Percentiles rank a stretch among this genome's conserved stretches.
Conservation (phyloP, 1,140 invertebrate genomes). For the Lucilia sericata region DNA sequence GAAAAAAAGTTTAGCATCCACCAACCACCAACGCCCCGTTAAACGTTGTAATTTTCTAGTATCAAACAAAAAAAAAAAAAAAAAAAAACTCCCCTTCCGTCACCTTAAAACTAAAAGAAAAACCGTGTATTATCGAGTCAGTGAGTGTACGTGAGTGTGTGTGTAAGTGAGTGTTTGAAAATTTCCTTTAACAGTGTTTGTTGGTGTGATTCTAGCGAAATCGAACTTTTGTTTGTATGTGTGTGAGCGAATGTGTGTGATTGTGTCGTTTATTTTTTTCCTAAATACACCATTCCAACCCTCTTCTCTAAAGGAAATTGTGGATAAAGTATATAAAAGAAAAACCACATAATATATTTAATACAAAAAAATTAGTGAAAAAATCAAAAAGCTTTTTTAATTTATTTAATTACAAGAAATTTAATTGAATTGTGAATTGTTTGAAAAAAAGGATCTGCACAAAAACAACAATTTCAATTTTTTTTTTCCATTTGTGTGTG, state of each 20-base stretch:
- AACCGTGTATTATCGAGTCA: slow-evolving; percentile 14
- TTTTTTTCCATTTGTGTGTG: neutral
- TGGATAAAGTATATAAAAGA: neutral
- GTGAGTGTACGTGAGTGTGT: slow-evolving; percentile 5
- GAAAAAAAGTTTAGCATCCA: slow-evolving; percentile 34
- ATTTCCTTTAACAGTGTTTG: neutral
- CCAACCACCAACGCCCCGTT: slow-evolving; percentile 38
- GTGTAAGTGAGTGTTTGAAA: neutral
- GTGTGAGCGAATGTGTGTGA: neutral
- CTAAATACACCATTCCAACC: neutral
- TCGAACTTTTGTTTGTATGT: slow-evolving; percentile 21
- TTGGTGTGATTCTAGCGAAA: slow-evolving; percentile 19
- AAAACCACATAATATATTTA: neutral
- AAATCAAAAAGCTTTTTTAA: too few species aligned
- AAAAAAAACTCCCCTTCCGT: neutral
- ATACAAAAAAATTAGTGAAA: neutral
- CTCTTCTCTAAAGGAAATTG: neutral
- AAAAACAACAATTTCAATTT: neutral
- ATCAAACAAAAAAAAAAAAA: slow-evolving; percentile 30
- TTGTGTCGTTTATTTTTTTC: neutral
- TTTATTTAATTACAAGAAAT: too few species aligned
- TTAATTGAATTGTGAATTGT: too few species aligned
- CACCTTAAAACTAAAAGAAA: slow-evolving; percentile 1
- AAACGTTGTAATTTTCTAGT: slow-evolving; percentile 39
- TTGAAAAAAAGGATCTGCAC: neutral